These are phyloP conservation scores for Alcedo quadribrachys DNA, from an alignment of 2,797 vertebrate genomes.

Conservation along the genomic window DNA sequence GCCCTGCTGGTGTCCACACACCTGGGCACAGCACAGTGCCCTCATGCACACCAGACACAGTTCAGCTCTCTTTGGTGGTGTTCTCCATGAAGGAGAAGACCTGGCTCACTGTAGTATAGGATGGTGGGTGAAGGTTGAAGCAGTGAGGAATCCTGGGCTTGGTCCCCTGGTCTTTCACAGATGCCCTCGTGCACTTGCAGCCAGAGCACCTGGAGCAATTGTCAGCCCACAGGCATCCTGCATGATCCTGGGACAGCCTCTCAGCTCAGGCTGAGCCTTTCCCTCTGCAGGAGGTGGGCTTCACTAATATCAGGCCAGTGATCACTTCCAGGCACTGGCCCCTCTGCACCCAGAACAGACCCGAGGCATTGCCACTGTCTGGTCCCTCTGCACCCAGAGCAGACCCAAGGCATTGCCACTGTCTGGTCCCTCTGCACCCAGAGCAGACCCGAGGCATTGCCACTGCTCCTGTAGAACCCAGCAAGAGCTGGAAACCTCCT, in stretches of 20 bases:
- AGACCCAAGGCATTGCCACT: background rate
- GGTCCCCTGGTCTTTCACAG: background rate
- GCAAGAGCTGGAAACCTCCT: background rate
- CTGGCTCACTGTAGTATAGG: background rate
- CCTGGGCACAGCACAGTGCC: background rate
- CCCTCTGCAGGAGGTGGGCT: background rate
- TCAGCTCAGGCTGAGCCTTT: background rate
- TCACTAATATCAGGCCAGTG: background rate
- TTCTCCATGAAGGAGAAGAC: background rate
- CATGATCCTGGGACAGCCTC: accelerated
- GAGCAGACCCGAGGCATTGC: background rate
- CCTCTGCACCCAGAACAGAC: background rate
- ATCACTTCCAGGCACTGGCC: accelerated
- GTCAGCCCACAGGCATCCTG: background rate
- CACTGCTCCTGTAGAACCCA: background rate
- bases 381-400: background rate
- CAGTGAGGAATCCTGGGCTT: too few relatives aligned
- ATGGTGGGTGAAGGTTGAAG: background rate
- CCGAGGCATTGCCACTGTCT: background rate
- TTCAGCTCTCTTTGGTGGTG: background rate
- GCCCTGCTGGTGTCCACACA: background rate
- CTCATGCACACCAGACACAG: background rate
- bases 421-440: too few relatives aligned
- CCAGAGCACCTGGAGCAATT: background rate
- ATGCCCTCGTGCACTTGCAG: background rate